Evolutionary conservation across 2,888 invertebrate species (phyloP).

Genomic region (Calephelis perditalis): DNA sequence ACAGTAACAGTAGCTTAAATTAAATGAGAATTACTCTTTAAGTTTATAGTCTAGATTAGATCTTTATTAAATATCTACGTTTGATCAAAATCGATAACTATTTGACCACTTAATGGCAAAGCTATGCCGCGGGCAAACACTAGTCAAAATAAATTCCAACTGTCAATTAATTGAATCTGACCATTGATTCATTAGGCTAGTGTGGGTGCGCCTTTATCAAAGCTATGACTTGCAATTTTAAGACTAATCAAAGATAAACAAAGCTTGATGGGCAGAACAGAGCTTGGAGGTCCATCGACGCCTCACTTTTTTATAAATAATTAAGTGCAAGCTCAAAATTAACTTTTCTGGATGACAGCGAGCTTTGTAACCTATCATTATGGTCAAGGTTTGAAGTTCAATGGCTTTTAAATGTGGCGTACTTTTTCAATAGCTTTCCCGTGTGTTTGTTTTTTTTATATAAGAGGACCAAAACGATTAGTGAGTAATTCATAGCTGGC

Average conservation of each 20-base stretch:
- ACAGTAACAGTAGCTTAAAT: too few species aligned
- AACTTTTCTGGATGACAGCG: constrained; percentile 59
- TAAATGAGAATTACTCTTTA: too few species aligned
- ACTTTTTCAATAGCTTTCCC: constrained; percentile 2
- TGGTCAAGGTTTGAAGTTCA: constrained; percentile 45
- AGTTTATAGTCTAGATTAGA: too few species aligned
- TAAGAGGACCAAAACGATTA: background rate
- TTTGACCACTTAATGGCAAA: too few species aligned
- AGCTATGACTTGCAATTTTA: constrained; percentile 58
- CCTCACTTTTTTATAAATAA: constrained; percentile 19
- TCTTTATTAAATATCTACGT: too few species aligned
- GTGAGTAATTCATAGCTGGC: too few species aligned
- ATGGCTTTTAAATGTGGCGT: constrained; percentile 22
- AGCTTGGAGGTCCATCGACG: constrained; percentile 14
- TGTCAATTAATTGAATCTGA: constrained; percentile 3
- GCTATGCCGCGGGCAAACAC: too few species aligned
- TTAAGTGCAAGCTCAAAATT: constrained; percentile 45
- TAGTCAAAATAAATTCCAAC: too few species aligned
- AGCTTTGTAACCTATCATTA: constrained; percentile 53
- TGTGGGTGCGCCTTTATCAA: constrained; percentile 38
- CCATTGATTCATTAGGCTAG: constrained; percentile 12
- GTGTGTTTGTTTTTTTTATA: constrained; percentile 38
- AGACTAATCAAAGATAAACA: constrained; percentile 66
- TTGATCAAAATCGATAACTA: too few species aligned
- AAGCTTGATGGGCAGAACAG: constrained; percentile 44